Base-by-base conservation (phyloP, 2,113 vertebrate genomes). In the Xiphorhynchus elegans region DNA sequence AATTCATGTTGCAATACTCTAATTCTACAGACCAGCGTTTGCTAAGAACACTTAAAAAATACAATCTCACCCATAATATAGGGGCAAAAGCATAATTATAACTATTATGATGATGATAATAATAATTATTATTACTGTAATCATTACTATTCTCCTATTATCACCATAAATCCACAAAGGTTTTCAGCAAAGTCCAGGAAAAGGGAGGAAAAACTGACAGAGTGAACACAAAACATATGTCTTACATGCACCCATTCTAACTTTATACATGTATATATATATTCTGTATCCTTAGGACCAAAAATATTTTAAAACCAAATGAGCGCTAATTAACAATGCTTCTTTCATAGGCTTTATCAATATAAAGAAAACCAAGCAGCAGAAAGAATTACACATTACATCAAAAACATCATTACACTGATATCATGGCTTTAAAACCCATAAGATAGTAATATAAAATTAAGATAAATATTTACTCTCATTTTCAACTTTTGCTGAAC, bases 151-250 rank as follows among this genome's bases (percentile, higher is more conserved):
- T 82, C 23, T 53, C 17, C 29, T 25, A 28, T 28, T 9, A 74
- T 60, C 52, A 63, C 21, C 56, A 63, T 28, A 35, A 78, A 70
- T 14, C 37, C 52, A 67, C 50, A 82, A 63, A 70, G n/a, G 21
- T 7, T 72, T 37, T 37, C 74, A 85, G 75, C 5, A 52, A 85
- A 89, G 37, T 40, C 56, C 25, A 42, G 58, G 13, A 59, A 89
- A 87, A 90, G 29, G 31, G 7, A 84, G 14, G 26, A 89, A 89
- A 95, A 90, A 82, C 47, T 49, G 67, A 33, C 28, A 24, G 52
- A 74, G 11, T 2, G 23, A 91, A 66, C 15, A 75, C 9, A 75
- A 90, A 82, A 75, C 0, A 0, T 10, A 4, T 3, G 1, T 50
- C 50, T 64, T 31, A 72, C 5, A 25, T 3, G 17, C 17, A 79